Percentiles rank a stretch among this genome's conserved stretches.
Evolutionary conservation across 1,140 invertebrate species (phyloP).

Genomic region (Mamestra configurata): DNA sequence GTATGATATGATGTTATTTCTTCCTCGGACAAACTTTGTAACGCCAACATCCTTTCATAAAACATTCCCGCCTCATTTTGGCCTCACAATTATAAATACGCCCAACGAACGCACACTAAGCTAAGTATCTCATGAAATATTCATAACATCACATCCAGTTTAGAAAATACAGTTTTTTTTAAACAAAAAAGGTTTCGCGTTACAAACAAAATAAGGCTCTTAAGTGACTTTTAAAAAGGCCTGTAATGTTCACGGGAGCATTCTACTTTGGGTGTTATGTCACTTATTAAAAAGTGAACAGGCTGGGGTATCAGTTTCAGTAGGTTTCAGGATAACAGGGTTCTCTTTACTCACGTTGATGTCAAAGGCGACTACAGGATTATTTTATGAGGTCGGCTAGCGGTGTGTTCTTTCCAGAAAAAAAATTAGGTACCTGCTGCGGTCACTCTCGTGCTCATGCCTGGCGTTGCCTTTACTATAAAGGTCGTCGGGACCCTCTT

Average conservation of each 20-base stretch:
- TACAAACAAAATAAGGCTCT: constrained; percentile 6
- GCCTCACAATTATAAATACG: constrained; percentile 11
- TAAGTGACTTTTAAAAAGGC: constrained; percentile 25
- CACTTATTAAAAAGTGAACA: neutral
- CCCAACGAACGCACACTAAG: neutral
- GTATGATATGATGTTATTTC: too few relatives aligned
- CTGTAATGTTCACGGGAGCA: neutral
- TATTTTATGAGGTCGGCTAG: too few relatives aligned
- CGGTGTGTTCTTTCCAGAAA: too few relatives aligned
- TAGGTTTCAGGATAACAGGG: neutral
- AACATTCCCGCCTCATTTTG: neutral
- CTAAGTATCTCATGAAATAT: constrained; percentile 39
- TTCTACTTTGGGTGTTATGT: constrained; percentile 4
- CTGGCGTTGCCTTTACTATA: too few relatives aligned
- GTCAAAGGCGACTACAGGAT: too few relatives aligned
- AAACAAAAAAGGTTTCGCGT: constrained; percentile 5
- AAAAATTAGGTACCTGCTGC: too few relatives aligned
- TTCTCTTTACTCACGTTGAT: neutral
- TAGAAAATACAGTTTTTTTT: constrained; percentile 24
- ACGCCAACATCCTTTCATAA: neutral
- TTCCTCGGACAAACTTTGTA: neutral
- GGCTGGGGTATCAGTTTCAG: neutral
- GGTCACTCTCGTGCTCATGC: too few relatives aligned
- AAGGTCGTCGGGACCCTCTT: too few relatives aligned
- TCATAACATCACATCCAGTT: constrained; percentile 23